phyloP scores from a whole-genome alignment of 2,797 vertebrate genomes.

The Paramormyrops hopkinsi region DNA sequence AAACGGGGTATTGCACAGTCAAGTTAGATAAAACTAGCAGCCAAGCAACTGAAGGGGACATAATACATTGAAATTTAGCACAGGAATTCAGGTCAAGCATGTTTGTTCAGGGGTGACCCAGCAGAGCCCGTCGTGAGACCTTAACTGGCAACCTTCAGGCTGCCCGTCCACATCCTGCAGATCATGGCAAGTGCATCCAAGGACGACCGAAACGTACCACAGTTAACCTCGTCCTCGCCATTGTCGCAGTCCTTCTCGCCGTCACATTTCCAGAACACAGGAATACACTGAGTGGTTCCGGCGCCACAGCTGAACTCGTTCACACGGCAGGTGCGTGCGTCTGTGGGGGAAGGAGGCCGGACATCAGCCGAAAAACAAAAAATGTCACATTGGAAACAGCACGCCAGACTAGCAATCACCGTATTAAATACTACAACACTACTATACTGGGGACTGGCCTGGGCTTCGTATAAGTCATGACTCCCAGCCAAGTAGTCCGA shows the following conservation, averaged over 20 bases:
- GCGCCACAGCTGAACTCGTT: constrained; percentile 90
- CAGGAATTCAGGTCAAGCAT: background rate
- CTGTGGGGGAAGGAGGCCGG: constrained; percentile 45
- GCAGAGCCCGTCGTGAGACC: background rate
- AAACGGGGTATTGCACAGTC: background rate
- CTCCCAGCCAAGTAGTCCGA: background rate
- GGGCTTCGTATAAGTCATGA: background rate
- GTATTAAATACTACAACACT: background rate
- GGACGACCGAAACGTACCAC: constrained; percentile 60
- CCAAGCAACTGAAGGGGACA: background rate
- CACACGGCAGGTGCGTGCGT: constrained; percentile 81
- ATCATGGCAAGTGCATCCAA: background rate
- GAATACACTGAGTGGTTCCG: constrained; percentile 85
- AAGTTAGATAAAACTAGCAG: background rate
- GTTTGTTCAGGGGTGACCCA: background rate
- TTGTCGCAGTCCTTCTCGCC: constrained; percentile 91
- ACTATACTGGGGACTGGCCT: background rate
- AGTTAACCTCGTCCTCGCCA: constrained; percentile 87
- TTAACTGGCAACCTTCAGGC: background rate
- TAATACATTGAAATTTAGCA: background rate
- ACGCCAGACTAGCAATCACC: background rate
- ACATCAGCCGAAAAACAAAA: background rate
- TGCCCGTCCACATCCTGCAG: background rate
- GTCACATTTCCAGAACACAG: constrained; percentile 91
- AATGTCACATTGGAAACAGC: background rate